A percentile compares a stretch with the other conserved stretches of the same genome.
Evolutionary conservation across 2,113 vertebrate genomes (phyloP).

Genomic region (Boulengeromyrus knoepffleri): DNA sequence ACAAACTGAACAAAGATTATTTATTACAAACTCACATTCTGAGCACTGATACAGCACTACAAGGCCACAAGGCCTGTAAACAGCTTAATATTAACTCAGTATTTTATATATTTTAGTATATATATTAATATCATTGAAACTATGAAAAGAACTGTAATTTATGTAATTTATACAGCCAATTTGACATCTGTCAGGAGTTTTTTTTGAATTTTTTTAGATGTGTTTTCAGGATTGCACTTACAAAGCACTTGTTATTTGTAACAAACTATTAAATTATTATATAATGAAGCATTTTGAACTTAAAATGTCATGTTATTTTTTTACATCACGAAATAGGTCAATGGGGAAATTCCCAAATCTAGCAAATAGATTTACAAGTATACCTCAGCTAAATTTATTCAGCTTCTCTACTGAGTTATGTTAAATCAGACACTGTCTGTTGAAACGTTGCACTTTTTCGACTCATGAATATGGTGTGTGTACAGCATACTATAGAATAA

Average conservation of each 20-base stretch:
- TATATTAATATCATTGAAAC: background rate
- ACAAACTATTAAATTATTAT: background rate
- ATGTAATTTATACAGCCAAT: conserved; percentile 1
- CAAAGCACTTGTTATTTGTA: background rate
- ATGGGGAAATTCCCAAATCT: background rate
- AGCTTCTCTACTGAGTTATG: background rate
- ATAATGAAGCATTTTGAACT: background rate
- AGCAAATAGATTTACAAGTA: background rate
- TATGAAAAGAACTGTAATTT: background rate
- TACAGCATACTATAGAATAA: background rate
- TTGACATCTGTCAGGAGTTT: background rate
- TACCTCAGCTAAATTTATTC: conserved; percentile 9
- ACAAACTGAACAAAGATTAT: background rate
- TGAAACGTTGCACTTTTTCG: conserved; percentile 55
- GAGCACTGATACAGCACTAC: conserved; percentile 5
- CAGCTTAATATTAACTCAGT: background rate
- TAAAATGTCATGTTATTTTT: background rate
- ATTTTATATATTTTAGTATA: background rate
- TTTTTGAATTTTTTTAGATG: background rate
- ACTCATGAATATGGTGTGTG: conserved; percentile 12
- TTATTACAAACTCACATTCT: background rate
- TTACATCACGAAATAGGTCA: background rate
- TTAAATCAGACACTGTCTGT: conserved; percentile 24
- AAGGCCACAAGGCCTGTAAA: background rate
- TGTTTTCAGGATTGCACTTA: conserved; percentile 3